Evolutionary conservation across 2,888 invertebrate species (phyloP).

Genomic region (Seira ritae): DNA sequence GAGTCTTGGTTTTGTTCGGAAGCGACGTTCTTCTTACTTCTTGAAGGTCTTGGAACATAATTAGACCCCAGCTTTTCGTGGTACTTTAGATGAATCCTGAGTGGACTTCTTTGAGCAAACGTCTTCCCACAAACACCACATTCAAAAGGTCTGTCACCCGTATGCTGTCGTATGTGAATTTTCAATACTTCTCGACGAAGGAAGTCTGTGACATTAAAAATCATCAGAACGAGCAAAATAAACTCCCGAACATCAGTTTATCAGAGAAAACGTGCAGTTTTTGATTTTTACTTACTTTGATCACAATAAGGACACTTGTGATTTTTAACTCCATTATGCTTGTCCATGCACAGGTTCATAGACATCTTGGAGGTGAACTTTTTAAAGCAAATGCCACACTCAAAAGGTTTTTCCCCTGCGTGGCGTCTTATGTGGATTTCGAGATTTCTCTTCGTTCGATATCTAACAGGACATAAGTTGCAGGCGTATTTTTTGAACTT

Average conservation of each 20-base stretch:
- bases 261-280: too few species aligned
- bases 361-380: conserved; percentile 22
- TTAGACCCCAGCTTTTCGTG: conserved; percentile 10
- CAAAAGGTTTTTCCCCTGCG: background rate
- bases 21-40: background rate
- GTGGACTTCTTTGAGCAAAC: conserved; percentile 28
- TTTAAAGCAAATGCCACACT: conserved; percentile 39
- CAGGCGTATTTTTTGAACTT: conserved; percentile 20
- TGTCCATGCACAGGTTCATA: conserved; percentile 27
- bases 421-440: conserved; percentile 6
- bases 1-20: background rate
- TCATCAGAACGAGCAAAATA: too few species aligned
- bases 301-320: conserved; percentile 29
- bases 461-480: conserved; percentile 24
- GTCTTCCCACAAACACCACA: conserved; percentile 28
- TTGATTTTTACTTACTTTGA: background rate
- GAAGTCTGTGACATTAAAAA: too few species aligned
- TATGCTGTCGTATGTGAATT: conserved; percentile 41
- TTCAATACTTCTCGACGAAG: conserved; percentile 39
- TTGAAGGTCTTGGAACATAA: background rate
- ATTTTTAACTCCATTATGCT: conserved; percentile 42
- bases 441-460: background rate
- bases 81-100: conserved; percentile 29
- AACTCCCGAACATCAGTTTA: too few species aligned
- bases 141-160: conserved; percentile 41